phyloP scores from a whole-genome alignment of 30 jellyfish, hydroid and myxozoan species.

The Morbakka virulenta region DNA sequence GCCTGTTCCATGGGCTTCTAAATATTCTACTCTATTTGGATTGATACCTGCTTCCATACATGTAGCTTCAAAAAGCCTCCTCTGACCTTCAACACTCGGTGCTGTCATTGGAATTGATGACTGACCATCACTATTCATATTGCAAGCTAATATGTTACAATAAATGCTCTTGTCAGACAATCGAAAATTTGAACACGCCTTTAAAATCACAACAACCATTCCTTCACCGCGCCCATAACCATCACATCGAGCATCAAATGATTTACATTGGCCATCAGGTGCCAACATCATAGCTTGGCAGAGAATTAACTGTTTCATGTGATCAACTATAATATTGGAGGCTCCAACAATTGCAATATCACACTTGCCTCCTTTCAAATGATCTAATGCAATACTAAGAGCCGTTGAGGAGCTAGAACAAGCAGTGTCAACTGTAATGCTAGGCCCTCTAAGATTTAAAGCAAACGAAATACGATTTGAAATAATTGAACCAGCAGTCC shows the following conservation, averaged over 20 bases:
- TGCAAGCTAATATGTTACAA: conserved; percentile 34
- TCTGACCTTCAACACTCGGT: conserved; percentile 40
- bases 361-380: conserved; percentile 18
- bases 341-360: conserved; percentile 56
- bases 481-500: conserved; percentile 23
- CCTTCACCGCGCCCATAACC: conserved; percentile 72
- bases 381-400: conserved; percentile 41
- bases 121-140: conserved; percentile 43
- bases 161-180: not conserved
- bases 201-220: conserved; percentile 13
- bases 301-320: conserved; percentile 13
- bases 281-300: conserved; percentile 57
- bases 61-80: conserved; percentile 1
- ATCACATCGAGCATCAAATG: conserved; percentile 55
- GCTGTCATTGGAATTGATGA: conserved; percentile 60
- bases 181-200: conserved; percentile 1
- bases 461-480: conserved; percentile 55
- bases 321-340: conserved; percentile 27
- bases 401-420: conserved; percentile 57
- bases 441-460: conserved; percentile 45
- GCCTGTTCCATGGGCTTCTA: conserved; percentile 66
- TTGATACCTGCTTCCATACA: conserved; percentile 8
- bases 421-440: conserved; percentile 48
- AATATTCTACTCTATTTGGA: conserved; percentile 27
- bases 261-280: conserved; percentile 48